phyloP scores from a whole-genome alignment of 2,113 vertebrate species.

The Cardinalis cardinalis region DNA sequence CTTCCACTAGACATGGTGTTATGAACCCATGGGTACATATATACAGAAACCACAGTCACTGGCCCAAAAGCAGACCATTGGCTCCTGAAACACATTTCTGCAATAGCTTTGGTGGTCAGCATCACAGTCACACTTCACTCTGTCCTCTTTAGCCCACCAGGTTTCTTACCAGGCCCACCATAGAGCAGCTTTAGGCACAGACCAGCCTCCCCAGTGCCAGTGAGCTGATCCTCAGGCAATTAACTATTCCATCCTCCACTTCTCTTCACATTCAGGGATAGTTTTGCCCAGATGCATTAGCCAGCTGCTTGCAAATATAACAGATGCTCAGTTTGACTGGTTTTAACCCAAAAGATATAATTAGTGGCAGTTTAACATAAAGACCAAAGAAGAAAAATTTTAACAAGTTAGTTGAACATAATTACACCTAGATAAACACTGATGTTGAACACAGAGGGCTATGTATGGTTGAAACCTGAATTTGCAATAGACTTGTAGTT shows the following conservation, averaged over 20 bases:
- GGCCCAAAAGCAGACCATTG: neutral
- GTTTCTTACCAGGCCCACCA: neutral
- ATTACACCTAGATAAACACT: neutral
- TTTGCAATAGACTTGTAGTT: neutral
- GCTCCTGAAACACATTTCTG: neutral
- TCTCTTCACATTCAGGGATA: neutral
- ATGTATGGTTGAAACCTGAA: neutral
- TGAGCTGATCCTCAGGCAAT: neutral
- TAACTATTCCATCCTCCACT: neutral
- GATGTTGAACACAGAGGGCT: neutral
- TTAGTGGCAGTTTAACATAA: conserved; percentile 11
- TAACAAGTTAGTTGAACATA: neutral
- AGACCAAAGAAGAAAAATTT: neutral
- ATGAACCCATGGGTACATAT: neutral
- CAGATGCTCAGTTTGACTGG: conserved; percentile 20
- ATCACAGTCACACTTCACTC: neutral
- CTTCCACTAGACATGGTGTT: neutral
- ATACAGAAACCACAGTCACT: neutral
- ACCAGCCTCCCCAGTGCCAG: neutral
- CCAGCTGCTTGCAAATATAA: conserved; percentile 30
- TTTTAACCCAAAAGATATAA: conserved; percentile 28
- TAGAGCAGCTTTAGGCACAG: neutral
- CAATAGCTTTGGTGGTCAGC: neutral
- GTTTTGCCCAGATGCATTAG: neutral
- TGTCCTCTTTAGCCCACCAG: neutral